Base-by-base conservation (phyloP, 2,888 invertebrate genomes). In the Eristalis pertinax region DNA sequence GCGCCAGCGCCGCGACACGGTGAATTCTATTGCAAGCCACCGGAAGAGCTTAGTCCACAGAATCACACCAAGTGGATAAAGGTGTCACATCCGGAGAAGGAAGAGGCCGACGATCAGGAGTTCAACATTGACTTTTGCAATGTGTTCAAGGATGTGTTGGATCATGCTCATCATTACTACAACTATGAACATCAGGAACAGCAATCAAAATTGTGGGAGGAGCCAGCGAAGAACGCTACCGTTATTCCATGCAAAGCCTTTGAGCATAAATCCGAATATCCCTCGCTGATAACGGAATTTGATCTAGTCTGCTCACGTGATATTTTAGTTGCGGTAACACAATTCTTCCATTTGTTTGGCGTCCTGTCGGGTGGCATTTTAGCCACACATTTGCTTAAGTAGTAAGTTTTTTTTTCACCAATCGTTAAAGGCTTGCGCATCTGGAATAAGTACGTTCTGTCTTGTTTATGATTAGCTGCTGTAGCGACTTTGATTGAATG, bases 271-370 rank as follows among this genome's bases (percentile, higher is more conserved):
- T 89, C 92, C 1, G 90, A 91, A 63, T 93, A 90, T 82, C 91
- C 92, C 22, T 93, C 93, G 79, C 90, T 93, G 74, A 92, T 93
- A 68, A 93, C 93, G n/a, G 93, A 94, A 91, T 94, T 92, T 83
- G 93, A 93, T 91, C 90, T 94, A 78, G 93, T 94, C 11, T 92
- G 94, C 89, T 93, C 93, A n/a, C 91, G 93, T 60, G 93, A 93
- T 87, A 93, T 94, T 72, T 90, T 94, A 22, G 93, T 94, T 43
- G 93, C 93, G 50, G 92, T 93, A 19, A 93, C 93, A n/a, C 94
- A 94, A 89, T 93, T 93, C 91, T 93, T 93, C 90, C 94, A 94
- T 90, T 90, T 94, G 43, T 93, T 94, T 87, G 94, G 94, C n/a
- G 93, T 94, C 7, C 90, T 94, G 8, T 91, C 92, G 2, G 94